Base-by-base conservation (phyloP, 2,888 invertebrate species). In the Yponomeuta sedellus region DNA sequence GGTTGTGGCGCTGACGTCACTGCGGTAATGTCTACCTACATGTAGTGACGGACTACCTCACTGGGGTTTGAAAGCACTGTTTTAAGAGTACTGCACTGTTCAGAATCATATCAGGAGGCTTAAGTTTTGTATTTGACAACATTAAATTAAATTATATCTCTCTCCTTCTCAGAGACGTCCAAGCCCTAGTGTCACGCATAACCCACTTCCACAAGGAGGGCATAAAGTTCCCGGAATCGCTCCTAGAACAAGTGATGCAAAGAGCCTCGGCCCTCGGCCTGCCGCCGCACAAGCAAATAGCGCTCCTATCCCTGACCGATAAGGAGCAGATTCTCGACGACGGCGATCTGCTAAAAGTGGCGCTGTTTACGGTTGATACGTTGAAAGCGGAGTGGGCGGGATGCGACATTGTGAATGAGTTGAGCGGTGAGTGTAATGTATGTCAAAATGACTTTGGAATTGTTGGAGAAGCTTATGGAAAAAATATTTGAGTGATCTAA, bases 171-270 rank as follows among this genome's bases (percentile, higher is more conserved):
- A 90, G 89, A 0, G 77, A 80, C 62, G 75, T 85, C 58, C 71
- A 83, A 63, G 74, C 69, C 0, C 66, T 88, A 10, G 79, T 83
- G 40, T 64, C 67, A 2, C 82, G 83, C 0, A 69, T 89, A 10
- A 74, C 73, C 0, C 76, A 80, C 25, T 85, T 82, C 78, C 79
- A 83, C 77, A 81, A 82, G 65, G 87, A 85, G 10, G 86, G 87
- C 19, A 72, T 79, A 20, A 74, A 76, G 61, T 73, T 86, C 66
- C 71, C 83, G 0, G 82, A 81, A 2, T 80, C 78, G 0, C 63
- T 83, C 2, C 61, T 86, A 0, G 81, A 83, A 64, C 61, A 39
- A 11, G 75, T 80, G 59, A 71, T 81, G 68, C 67, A 66, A 62
- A 71, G 69, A 58, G 85, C 82, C 0, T 67, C 72, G 0, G 73